phyloP scores from a whole-genome alignment of 2,797 vertebrate genomes.

The Anableps anableps region DNA sequence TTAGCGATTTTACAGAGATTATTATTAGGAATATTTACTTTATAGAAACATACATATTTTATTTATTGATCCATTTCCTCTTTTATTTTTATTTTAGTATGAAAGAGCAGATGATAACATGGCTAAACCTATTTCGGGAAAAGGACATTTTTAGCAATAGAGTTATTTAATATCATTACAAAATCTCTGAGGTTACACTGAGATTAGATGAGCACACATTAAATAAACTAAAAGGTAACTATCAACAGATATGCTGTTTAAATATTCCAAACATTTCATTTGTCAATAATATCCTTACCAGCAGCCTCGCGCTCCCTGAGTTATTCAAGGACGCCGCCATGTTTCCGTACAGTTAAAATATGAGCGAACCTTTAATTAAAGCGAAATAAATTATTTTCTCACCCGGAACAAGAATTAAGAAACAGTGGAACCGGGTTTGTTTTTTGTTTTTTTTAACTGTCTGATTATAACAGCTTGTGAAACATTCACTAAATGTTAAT shows the following conservation, averaged over 20 bases:
- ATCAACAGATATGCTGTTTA: background rate
- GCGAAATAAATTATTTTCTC: background rate
- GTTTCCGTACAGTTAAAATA: slow-evolving; percentile 35
- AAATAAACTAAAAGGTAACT: background rate
- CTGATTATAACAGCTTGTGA: fast-evolving
- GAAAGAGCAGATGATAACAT: background rate
- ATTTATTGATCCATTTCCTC: background rate
- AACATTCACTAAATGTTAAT: fast-evolving
- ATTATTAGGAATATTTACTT: background rate
- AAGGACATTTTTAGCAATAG: background rate
- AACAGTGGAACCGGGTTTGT: background rate
- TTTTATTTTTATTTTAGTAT: background rate
- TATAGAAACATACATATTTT: background rate
- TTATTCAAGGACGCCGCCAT: slow-evolving; percentile 84
- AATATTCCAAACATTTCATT: background rate
- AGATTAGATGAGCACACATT: background rate
- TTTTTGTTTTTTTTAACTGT: fast-evolving
- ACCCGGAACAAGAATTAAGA: background rate
- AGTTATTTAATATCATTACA: background rate
- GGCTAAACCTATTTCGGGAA: too few species aligned
- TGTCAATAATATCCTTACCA: slow-evolving; percentile 54
- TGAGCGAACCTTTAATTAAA: background rate
- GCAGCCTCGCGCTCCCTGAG: slow-evolving; percentile 43
- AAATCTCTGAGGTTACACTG: background rate
- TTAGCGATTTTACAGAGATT: background rate